Conservation (phyloP, 2,797 vertebrate species). For the Chiloscyllium punctatum region DNA sequence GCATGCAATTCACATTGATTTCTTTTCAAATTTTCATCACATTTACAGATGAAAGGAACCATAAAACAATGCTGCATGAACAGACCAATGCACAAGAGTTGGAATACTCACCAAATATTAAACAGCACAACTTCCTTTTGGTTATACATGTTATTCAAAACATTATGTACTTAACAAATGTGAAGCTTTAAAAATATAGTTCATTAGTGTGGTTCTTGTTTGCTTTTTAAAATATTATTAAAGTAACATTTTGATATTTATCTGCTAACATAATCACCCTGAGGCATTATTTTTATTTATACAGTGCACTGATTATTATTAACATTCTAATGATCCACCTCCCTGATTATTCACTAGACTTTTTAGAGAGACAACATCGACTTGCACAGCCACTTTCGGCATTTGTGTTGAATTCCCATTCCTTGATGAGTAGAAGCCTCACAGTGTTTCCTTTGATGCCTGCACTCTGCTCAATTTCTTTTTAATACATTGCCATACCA, state of each 20-base stretch:
- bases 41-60: constrained; percentile 12
- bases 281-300: background rate
- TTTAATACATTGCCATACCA: background rate
- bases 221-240: background rate
- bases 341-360: background rate
- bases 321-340: background rate
- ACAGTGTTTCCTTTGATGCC: background rate
- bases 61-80: background rate
- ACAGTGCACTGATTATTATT: background rate
- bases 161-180: background rate
- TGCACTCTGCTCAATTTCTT: background rate
- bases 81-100: background rate
- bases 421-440: background rate
- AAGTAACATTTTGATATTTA: background rate
- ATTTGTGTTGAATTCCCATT: background rate
- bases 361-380: background rate
- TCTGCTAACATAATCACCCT: background rate
- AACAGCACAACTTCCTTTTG: background rate
- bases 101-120: background rate
- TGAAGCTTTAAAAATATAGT: background rate
- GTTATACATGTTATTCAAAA: background rate
- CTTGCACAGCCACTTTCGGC: background rate
- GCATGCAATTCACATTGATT: background rate
- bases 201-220: background rate
- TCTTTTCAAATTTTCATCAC: constrained; percentile 28